Evolutionary conservation across 2,888 invertebrate species (phyloP), one percentile per base, ranked within the genome.

Genomic region (Drosophila nr. medialis): DNA sequence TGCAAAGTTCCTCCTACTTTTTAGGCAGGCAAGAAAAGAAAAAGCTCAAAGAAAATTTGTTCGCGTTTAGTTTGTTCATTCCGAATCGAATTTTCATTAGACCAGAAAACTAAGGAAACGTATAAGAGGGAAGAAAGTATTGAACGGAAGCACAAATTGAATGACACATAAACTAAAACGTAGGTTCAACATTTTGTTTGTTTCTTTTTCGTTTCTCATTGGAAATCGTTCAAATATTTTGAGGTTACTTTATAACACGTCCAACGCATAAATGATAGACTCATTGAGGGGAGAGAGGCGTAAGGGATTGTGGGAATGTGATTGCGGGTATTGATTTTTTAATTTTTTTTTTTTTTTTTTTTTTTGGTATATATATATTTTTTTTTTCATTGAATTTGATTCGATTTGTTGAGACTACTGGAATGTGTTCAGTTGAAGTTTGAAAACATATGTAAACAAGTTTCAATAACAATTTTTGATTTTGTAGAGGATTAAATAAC

Each of bases 261-360:
- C 80, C 90, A 89, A 91, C 88, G 92, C 91, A 91, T 89, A 92
- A 92, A 93, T 93, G 93, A 93, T 92, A 93, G 93, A 92, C 92
- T 91, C 93, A 93, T 93, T 93, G 92, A 93, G 93, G 93, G 93
- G 93, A 92, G 81, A 89, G 89, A 86, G 86, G 86, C 83, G 91
- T 91, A 91, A 78, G 81, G 92, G 92, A 92, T 92, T 90, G 91
- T 91, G 85, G 86, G 92, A 91, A 92, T 90, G 86, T 92, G 91
- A 91, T 87, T 83, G 83, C 86, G 77, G 90, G 81, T 77, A 89
- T 86, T 84, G 77, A 77, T 76, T 75, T 69, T 78, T 72, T 40
- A n/a, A 1, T 6, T 64, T 78, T 79, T 73, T 64, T 69, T 32
- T 64, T 51, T 73, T 64, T 51, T 73, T 73, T 73, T 67, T 58